Evolutionary conservation across 2,797 vertebrate genomes (phyloP), one percentile per base, ranked within the genome.

Genomic region (Phataginus tetradactyla): DNA sequence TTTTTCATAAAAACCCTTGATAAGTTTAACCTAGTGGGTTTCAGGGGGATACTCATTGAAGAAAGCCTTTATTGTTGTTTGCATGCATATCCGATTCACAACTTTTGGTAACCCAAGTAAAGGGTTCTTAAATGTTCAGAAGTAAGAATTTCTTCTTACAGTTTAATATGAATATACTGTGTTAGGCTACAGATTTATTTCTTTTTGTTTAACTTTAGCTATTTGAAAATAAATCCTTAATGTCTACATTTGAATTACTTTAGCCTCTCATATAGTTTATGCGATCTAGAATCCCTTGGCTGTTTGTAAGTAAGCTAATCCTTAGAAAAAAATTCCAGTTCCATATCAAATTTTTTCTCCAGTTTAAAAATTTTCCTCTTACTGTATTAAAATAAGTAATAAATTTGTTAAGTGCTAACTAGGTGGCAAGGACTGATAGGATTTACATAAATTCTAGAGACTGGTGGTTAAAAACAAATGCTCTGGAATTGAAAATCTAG

Each of bases 381-480:
- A 83, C 53, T 88, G n/a, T 37, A 78, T 79, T 68, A 90, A 88
- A 79, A 37, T 90, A 79, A 90, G 17, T 49, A 68, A 77, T 55
- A 45, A 45, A 23, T 17, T 55, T 90, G 32, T 77, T 63, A 55
- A 79, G 27, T 64, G 9, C 13, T 75, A 80, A 64, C 42, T 39
- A 74, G 14, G 11, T 13, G 39, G 14, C 14, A 86, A 49, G 49
- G 51, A 68, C 5, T 42, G 42, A 74, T 87, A 37, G 57, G 10
- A 86, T 78, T 84, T 81, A 23, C 14, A 83, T 63, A 72, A 69
- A 71, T n/a, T 34, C 0, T 55, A 83, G 29, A 55, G 20, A 63
- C 2, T 14, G 42, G 1, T 42, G 29, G 13, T 86, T 18, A 83
- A 91, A 5, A 83, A 68, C 23, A 27, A 91, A 64, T 79, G 57